phyloP scores from a whole-genome alignment of 2,888 invertebrate genomes.

The Oxyteleia sp. region DNA sequence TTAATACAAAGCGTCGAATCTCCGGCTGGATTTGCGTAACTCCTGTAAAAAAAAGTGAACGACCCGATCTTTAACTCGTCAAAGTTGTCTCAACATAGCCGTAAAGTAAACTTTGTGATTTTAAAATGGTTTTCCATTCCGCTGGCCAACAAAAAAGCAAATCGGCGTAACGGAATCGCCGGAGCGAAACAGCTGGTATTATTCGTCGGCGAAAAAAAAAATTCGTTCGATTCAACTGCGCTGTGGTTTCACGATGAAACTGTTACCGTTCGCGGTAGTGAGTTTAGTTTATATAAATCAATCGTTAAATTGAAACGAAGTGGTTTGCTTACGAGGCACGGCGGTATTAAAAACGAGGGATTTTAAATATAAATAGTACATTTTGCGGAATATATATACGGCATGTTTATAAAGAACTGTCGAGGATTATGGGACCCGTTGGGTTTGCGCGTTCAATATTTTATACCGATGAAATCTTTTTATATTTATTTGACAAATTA shows the following conservation, averaged over 20 bases:
- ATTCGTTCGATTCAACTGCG: constrained; percentile 4
- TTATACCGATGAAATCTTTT: too few species aligned
- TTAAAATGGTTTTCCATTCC: constrained; percentile 5
- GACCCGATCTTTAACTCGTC: background rate
- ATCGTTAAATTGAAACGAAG: constrained; percentile 8
- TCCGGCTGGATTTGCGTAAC: background rate
- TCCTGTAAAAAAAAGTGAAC: background rate
- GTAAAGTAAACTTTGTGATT: background rate
- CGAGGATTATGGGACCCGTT: too few species aligned
- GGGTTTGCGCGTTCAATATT: too few species aligned
- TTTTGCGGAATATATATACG: too few species aligned
- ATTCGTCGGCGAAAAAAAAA: constrained; percentile 5
- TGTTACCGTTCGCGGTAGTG: background rate
- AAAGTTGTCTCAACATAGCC: background rate
- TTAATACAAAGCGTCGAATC: background rate
- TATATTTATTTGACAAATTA: too few species aligned
- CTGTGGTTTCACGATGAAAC: background rate
- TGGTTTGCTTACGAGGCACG: constrained; percentile 5
- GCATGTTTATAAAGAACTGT: too few species aligned
- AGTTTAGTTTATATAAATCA: constrained; percentile 8
- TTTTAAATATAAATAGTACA: constrained; percentile 7
- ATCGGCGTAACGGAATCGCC: constrained; percentile 10
- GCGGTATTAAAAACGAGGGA: background rate
- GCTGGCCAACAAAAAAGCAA: background rate
- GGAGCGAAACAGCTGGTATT: constrained; percentile 10